Evolutionary conservation across 2,888 invertebrate species (phyloP), one percentile per base, ranked within the genome.

Genomic region (Callimorpha dominula): DNA sequence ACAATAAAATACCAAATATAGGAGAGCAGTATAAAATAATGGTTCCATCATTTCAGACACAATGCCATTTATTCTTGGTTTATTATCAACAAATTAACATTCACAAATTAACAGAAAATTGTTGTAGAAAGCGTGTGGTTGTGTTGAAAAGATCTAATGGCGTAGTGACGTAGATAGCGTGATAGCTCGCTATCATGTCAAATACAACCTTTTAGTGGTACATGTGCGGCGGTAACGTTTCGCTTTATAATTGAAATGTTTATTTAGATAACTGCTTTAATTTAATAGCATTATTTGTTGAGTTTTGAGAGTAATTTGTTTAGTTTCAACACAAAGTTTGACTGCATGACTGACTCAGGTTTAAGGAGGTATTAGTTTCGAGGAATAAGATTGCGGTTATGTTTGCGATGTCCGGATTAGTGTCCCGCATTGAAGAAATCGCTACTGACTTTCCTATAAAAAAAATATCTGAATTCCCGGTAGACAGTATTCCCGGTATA

Each of bases 171-270:
- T 50, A 68, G 71, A 74, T 81, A 75, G 80, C 81, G 81, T 81
- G 81, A 69, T 79, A 78, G n/a, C 31, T 4, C 12, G 15, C 75
- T 77, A 81, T 78, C 78, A 77, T 43, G 67, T 62, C 73, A 65
- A 70, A 72, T 71, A 77, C 70, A 74, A 74, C 70, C 67, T 77
- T 80, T 75, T 70, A 77, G 76, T 65, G 67, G 67, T 43, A 63
- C 54, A 74, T 76, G 73, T 75, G 62, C 49, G 73, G 71, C 12
- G 74, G 73, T 17, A 75, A 60, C 69, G 72, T 68, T 75, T 75
- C 65, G 73, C 75, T 72, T 78, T 70, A 73, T 71, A 73, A 78
- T 81, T 81, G 73, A 15, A 72, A 72, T 68, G 64, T 74, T 76
- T 81, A 73, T 67, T 77, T 72, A 72, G 65, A 72, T 70, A 78